Base-by-base conservation (phyloP, 1,140 invertebrate genomes). In the Ceratina australensis region DNA sequence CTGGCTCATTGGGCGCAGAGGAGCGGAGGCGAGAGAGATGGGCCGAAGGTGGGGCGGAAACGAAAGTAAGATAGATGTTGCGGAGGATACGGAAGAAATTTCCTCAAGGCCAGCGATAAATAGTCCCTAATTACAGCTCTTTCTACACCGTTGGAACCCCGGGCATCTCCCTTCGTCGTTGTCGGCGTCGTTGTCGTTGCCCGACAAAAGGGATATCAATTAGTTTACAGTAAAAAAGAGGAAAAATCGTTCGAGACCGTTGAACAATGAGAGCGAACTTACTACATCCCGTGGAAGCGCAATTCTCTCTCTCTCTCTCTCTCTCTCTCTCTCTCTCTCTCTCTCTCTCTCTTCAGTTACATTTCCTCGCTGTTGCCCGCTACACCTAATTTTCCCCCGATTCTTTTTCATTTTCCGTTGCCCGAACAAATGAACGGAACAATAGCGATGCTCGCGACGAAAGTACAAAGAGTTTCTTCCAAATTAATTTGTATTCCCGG, bases 51-150 rank as follows among this genome's bases (percentile, higher is more conserved):
- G 49, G 64, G 65, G 54, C 10, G 56, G 42, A 67, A 74, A 65
- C 56, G 72, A 79, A 84, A 84, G 83, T 79, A 84, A 85, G 83
- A 85, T 84, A 84, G 79, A 85, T 85, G 83, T 80, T 81, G 72
- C 75, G 54, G 50, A 60, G 79, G 80, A 78, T 77, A 64, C 64
- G 54, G 72, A 73, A 85, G 84, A 85, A 85, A 85, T 82, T 82
- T 85, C 80, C 75, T 82, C 79, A 82, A 82, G 82, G 83, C 80
- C 79, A 85, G 22, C 80, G 73, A 85, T 85, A 85, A 85, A 85
- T 85, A 82, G 76, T 77, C 59, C 68, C 72, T 85, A 85, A 85
- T 85, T 85, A 85, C 65, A 22, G 69, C 69, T 63, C 74, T 81
- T 78, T 84, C 72, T 64, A 79, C 47, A 56, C 61, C 12, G 56